Percentiles rank a stretch among this genome's conserved stretches.
Evolutionary conservation across 2,113 vertebrate genomes (phyloP).

Genomic region (Hassar affinis): DNA sequence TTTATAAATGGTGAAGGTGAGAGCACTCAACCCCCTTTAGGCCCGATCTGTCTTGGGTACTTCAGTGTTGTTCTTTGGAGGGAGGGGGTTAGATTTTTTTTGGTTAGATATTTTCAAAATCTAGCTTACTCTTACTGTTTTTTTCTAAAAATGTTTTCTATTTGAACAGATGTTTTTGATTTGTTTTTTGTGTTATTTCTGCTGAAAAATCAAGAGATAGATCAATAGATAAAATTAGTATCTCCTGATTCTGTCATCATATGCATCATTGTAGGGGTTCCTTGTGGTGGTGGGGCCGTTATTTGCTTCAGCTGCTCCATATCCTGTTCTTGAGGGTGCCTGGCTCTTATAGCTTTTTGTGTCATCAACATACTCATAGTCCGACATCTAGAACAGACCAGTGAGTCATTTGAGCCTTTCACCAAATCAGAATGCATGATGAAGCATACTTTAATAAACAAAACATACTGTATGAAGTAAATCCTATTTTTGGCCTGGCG

Average conservation of each 20-base stretch:
- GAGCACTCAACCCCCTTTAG: too few species aligned
- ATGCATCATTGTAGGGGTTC: slow-evolving; percentile 39
- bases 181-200: not conserved
- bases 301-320: not conserved
- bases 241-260: slow-evolving; percentile 5
- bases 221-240: slow-evolving; percentile 11
- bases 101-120: too few species aligned
- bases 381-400: slow-evolving; percentile 5
- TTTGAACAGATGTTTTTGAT: not conserved
- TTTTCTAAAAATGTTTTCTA: not conserved
- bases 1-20: too few species aligned
- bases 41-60: too few species aligned
- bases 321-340: not conserved
- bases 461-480: not conserved
- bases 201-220: not conserved
- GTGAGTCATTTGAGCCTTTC: not conserved
- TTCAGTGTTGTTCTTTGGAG: too few species aligned
- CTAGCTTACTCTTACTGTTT: too few species aligned
- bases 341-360: not conserved
- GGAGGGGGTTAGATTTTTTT: too few species aligned
- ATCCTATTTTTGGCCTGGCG: not conserved
- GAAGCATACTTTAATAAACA: not conserved
- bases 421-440: not conserved
- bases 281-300: not conserved
- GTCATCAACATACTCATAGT: not conserved